phyloP scores from a whole-genome alignment of 2,797 vertebrate genomes.

The Hydrolagus colliei region DNA sequence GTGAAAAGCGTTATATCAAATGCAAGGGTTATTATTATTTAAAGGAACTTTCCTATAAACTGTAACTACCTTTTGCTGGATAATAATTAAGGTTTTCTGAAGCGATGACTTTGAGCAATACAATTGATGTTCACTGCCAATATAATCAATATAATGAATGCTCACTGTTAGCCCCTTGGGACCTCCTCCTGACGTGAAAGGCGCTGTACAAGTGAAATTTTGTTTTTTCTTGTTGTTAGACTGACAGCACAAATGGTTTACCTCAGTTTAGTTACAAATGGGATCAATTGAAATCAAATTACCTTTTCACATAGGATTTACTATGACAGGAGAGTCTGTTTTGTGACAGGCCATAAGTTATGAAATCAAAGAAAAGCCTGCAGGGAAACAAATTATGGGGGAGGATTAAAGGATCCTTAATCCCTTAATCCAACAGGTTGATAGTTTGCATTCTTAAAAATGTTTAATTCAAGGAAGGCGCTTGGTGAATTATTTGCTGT shows the following conservation, averaged over 20 bases:
- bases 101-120: neutral
- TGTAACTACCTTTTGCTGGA: neutral
- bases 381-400: neutral
- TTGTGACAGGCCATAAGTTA: neutral
- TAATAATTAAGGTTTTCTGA: neutral
- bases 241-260: neutral
- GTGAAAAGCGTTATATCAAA: too few species aligned
- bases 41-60: neutral
- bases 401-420: neutral
- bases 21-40: neutral
- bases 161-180: too few species aligned
- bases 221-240: neutral
- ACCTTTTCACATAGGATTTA: neutral
- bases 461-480: neutral
- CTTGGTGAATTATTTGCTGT: neutral
- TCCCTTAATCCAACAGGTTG: neutral
- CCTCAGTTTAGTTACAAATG: neutral
- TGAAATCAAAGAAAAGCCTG: constrained; percentile 23
- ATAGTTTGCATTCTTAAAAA: constrained; percentile 8
- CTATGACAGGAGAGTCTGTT: neutral
- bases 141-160: too few species aligned
- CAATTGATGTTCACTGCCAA: neutral
- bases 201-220: too few species aligned
- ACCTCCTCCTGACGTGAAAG: too few species aligned
- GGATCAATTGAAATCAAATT: neutral